Conservation (phyloP, 2,888 invertebrate genomes). For the Pecten maximus region DNA sequence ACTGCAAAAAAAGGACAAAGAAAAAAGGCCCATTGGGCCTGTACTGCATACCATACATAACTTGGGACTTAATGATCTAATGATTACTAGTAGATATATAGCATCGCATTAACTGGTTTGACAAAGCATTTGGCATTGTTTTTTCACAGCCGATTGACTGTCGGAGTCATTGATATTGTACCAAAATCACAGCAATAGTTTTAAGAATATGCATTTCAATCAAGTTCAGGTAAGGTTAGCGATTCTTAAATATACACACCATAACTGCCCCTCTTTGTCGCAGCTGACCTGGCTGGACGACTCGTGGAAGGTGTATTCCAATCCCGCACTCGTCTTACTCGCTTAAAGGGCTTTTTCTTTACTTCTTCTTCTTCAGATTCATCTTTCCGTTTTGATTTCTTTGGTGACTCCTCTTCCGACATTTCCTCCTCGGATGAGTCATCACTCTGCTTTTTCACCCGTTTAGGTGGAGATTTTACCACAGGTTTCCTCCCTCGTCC, state of each 20-base stretch:
- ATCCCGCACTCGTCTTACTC: conserved; percentile 34
- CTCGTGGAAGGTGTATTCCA: conserved; percentile 55
- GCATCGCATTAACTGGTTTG: too few relatives aligned
- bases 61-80: too few relatives aligned
- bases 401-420: conserved; percentile 45
- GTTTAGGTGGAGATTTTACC: conserved; percentile 53
- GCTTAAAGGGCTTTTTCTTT: conserved; percentile 50
- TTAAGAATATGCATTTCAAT: too few relatives aligned
- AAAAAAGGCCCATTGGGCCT: neutral
- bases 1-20: conserved; percentile 58
- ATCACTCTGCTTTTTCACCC: conserved; percentile 50
- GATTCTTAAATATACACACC: conserved; percentile 63
- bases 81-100: too few relatives aligned
- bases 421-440: conserved; percentile 43
- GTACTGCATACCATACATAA: neutral
- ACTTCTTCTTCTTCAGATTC: conserved; percentile 58
- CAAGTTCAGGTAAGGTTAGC: too few relatives aligned
- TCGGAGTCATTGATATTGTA: too few relatives aligned
- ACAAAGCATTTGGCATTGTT: too few relatives aligned
- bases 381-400: conserved; percentile 46
- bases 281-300: conserved; percentile 69
- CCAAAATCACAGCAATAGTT: too few relatives aligned
- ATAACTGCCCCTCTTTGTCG: conserved; percentile 73
- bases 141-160: too few relatives aligned
- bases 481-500: neutral